Evolutionary conservation across 2,797 vertebrate species (phyloP).

Genomic region (Notoglanidium macrostoma): DNA sequence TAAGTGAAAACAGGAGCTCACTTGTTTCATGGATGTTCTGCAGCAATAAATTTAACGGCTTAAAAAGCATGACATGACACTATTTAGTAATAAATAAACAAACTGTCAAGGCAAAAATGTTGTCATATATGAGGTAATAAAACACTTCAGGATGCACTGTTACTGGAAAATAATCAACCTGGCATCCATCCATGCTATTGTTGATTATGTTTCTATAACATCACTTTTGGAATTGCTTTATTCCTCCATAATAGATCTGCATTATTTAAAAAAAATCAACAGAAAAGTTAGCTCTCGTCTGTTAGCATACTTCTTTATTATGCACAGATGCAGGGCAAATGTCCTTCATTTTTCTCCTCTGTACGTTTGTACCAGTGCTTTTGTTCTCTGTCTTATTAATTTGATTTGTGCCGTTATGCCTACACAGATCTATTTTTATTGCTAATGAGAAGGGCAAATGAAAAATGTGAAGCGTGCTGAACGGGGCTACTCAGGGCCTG

Average conservation of each 20-base stretch:
- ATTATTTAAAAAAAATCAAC: neutral
- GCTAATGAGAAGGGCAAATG: constrained; percentile 6
- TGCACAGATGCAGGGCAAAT: neutral
- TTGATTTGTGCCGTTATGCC: constrained; percentile 2
- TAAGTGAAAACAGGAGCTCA: neutral
- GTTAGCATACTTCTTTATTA: neutral
- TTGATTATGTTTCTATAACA: neutral
- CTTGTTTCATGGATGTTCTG: neutral
- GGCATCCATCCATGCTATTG: neutral
- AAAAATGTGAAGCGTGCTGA: neutral
- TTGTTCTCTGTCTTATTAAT: neutral
- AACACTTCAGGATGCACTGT: neutral
- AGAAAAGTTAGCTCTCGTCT: neutral
- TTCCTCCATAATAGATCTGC: too few species aligned
- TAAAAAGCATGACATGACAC: too few species aligned
- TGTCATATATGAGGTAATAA: neutral
- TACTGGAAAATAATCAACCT: neutral
- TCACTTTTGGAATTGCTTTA: too few species aligned
- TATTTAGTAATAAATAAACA: too few species aligned
- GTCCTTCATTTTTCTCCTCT: neutral
- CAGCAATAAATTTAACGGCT: neutral
- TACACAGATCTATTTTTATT: constrained; percentile 20
- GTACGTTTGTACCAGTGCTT: neutral
- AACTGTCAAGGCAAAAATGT: too few species aligned
- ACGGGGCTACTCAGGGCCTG: neutral